These are phyloP conservation scores for Muntiacus reevesi DNA, from an alignment of 2,113 vertebrate species.

Conservation along the genomic window DNA sequence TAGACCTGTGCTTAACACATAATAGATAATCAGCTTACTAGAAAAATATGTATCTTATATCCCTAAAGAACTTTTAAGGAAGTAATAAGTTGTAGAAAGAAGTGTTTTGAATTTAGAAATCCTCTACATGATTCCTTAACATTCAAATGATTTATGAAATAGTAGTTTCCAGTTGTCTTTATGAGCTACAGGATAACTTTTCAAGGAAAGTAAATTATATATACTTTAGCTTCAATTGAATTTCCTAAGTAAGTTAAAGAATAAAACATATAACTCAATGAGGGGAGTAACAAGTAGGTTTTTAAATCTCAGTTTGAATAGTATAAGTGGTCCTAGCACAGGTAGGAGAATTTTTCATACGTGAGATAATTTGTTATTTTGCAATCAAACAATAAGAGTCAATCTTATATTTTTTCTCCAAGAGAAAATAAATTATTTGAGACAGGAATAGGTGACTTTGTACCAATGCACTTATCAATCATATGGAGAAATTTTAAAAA, in stretches of 20 bases:
- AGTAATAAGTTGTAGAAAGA: neutral
- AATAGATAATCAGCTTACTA: neutral
- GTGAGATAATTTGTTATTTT: neutral
- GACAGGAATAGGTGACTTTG: neutral
- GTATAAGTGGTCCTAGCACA: neutral
- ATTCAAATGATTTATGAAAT: neutral
- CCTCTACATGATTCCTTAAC: neutral
- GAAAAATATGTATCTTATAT: neutral
- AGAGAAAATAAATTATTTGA: neutral
- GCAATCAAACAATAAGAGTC: neutral
- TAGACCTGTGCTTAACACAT: neutral
- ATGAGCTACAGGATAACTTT: neutral
- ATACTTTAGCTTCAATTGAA: neutral
- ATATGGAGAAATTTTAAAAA: neutral
- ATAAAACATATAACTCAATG: neutral
- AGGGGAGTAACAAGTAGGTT: neutral
- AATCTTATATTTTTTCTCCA: neutral
- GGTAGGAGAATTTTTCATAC: neutral
- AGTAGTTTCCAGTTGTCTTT: neutral
- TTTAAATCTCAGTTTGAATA: neutral
- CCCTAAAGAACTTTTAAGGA: neutral
- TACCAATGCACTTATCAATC: neutral
- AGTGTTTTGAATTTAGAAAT: conserved; percentile 6
- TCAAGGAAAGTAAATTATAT: neutral
- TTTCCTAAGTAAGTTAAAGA: neutral